Percentiles rank a stretch among this genome's conserved stretches.
Conservation (phyloP, 2,113 vertebrate genomes). For the Bombycilla garrulus region DNA sequence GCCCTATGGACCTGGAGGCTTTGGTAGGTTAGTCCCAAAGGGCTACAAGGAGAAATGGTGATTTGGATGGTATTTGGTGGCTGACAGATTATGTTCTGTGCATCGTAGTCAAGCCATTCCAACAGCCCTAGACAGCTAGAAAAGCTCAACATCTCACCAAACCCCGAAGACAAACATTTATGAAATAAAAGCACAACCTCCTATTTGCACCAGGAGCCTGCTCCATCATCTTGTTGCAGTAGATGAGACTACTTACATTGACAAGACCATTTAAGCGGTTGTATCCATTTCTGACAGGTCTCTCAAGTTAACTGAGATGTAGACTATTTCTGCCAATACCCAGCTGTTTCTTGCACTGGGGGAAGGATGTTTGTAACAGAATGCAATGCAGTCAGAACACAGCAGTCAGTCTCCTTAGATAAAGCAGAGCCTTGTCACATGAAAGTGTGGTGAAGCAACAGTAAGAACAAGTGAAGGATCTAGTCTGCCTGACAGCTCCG, state of each 20-base stretch:
- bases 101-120: not conserved
- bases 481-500: not conserved
- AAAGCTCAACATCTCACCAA: not conserved
- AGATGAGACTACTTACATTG: not conserved
- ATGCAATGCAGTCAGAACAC: not conserved
- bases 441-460: not conserved
- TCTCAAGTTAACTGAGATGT: not conserved
- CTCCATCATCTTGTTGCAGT: not conserved
- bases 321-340: not conserved
- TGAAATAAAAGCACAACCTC: not conserved
- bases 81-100: not conserved
- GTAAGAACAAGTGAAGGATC: not conserved
- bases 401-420: not conserved
- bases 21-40: not conserved
- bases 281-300: not conserved
- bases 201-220: not conserved
- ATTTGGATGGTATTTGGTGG: not conserved
- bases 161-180: not conserved
- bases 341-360: not conserved
- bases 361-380: not conserved
- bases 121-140: not conserved
- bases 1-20: not conserved
- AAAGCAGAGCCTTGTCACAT: not conserved
- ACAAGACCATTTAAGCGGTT: not conserved
- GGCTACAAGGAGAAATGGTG: not conserved